phyloP scores from a whole-genome alignment of 2,888 invertebrate species.

The Aradus depressus region DNA sequence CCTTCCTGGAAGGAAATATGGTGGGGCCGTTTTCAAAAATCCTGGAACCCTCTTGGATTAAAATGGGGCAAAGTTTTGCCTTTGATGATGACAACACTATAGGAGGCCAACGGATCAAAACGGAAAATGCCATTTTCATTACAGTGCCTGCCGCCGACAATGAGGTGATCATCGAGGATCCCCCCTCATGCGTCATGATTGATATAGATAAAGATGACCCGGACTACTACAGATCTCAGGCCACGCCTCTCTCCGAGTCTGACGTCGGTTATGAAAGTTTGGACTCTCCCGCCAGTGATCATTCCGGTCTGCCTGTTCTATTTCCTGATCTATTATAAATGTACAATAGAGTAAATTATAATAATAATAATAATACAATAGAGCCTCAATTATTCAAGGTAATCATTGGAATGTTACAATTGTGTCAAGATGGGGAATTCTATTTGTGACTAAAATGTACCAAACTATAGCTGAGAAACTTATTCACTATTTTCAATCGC shows the following conservation, averaged over 20 bases:
- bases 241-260: slow-evolving; percentile 34
- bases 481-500: too few relatives aligned
- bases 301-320: slow-evolving; percentile 22
- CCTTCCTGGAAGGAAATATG: slow-evolving; percentile 42
- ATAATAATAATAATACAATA: too few relatives aligned
- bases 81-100: background rate
- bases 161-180: slow-evolving; percentile 44
- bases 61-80: background rate
- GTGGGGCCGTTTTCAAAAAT: slow-evolving; percentile 79
- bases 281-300: slow-evolving; percentile 42
- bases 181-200: slow-evolving; percentile 39
- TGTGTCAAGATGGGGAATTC: too few relatives aligned
- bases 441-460: too few relatives aligned
- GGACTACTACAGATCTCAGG: slow-evolving; percentile 4
- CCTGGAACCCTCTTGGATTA: slow-evolving; percentile 55
- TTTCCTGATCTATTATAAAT: slow-evolving; percentile 28
- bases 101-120: slow-evolving; percentile 16
- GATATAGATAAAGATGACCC: background rate
- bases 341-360: too few relatives aligned
- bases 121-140: slow-evolving; percentile 21
- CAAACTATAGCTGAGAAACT: too few relatives aligned
- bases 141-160: slow-evolving; percentile 18
- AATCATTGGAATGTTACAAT: too few relatives aligned
- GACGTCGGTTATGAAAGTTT: slow-evolving; percentile 57
- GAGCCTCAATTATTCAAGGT: too few relatives aligned